Evolutionary conservation across 2,888 invertebrate species (phyloP).

Genomic region (Stenichneumon culpator): DNA sequence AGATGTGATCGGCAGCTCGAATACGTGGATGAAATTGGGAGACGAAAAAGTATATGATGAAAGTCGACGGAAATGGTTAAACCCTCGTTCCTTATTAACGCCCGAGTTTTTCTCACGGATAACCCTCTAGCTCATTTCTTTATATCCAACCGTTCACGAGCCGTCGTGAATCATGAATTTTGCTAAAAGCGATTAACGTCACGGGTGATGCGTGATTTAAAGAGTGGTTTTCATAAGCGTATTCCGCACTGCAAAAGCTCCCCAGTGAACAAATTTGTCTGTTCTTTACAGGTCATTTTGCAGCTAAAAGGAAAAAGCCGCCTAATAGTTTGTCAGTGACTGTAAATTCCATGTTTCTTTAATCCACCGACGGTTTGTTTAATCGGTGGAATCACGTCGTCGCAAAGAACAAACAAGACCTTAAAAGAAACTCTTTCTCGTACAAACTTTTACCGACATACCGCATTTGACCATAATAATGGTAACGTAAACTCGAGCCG

Average conservation of each 20-base stretch:
- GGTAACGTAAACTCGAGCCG: background rate
- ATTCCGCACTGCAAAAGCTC: background rate
- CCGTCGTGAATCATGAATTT: conserved; percentile 22
- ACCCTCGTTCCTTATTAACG: conserved; percentile 21
- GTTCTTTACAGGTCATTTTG: background rate
- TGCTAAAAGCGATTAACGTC: conserved; percentile 18
- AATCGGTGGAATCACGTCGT: background rate
- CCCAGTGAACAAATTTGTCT: background rate
- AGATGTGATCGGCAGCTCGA: conserved; percentile 18
- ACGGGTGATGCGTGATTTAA: conserved; percentile 15
- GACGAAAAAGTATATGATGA: background rate
- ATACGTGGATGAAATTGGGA: conserved; percentile 18
- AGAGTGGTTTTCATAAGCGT: background rate
- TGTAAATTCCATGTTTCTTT: background rate
- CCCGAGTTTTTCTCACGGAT: conserved; percentile 13
- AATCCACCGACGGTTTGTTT: background rate
- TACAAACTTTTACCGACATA: background rate
- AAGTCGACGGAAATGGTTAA: background rate
- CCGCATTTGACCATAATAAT: background rate
- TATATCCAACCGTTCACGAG: background rate
- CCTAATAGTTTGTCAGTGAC: background rate
- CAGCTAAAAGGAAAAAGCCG: background rate
- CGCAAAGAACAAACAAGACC: background rate
- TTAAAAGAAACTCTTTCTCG: background rate
- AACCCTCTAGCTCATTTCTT: conserved; percentile 14